phyloP scores from a whole-genome alignment of 2,888 invertebrate species.

The Trypoxylon attenuatum region DNA sequence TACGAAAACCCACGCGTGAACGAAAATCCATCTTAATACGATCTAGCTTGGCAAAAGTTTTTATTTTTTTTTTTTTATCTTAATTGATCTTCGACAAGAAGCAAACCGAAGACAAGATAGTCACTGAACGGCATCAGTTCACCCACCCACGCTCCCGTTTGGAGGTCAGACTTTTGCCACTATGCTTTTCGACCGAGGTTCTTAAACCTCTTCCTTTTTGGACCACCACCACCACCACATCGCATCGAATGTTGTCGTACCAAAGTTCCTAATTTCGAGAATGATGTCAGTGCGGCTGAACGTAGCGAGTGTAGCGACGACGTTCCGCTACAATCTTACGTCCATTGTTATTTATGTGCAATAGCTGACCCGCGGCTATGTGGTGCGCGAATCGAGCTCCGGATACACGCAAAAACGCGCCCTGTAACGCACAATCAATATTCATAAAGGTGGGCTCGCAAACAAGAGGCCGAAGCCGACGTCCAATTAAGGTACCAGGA shows the following conservation, averaged over 20 bases:
- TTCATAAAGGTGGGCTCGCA: constrained; percentile 32
- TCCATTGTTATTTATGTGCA: constrained; percentile 36
- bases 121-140: not conserved
- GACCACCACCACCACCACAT: too few species aligned
- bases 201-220: not conserved
- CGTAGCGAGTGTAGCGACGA: not conserved
- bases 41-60: constrained; percentile 4
- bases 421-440: constrained; percentile 35
- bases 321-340: constrained; percentile 15
- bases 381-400: constrained; percentile 18
- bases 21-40: constrained; percentile 32
- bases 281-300: not conserved
- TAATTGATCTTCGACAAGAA: constrained; percentile 32
- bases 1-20: constrained; percentile 31
- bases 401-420: constrained; percentile 19
- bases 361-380: not conserved
- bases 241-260: too few species aligned
- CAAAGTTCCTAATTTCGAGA: not conserved
- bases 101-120: not conserved
- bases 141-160: constrained; percentile 1
- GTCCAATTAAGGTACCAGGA: constrained; percentile 62
- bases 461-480: constrained; percentile 21
- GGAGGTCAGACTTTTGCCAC: not conserved
- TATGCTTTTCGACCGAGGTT: not conserved
- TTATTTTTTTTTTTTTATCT: constrained; percentile 29